Evolutionary conservation across 2,797 vertebrate species (phyloP).

Genomic region (Sarcoramphus papa): DNA sequence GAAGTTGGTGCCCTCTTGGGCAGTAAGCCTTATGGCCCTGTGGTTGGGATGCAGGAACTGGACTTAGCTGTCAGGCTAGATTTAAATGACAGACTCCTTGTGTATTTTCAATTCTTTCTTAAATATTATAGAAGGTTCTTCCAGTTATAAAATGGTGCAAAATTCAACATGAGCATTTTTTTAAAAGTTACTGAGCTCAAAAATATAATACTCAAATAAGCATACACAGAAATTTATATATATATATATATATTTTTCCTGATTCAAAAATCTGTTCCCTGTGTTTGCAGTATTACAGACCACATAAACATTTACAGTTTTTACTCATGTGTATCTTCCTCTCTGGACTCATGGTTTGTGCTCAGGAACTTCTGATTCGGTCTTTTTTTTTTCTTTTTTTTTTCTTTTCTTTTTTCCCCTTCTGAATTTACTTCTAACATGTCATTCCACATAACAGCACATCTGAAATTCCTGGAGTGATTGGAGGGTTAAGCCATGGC

Average conservation of each 20-base stretch:
- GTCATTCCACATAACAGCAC: not conserved
- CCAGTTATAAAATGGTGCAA: not conserved
- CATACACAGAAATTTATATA: not conserved
- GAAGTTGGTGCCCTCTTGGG: rapidly evolving
- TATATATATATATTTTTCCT: not conserved
- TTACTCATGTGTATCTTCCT: not conserved
- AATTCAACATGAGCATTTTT: not conserved
- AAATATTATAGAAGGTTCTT: not conserved
- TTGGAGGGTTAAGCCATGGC: not conserved
- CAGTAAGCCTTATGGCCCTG: rapidly evolving
- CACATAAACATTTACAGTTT: not conserved
- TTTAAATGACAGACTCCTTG: not conserved
- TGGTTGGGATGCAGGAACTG: not conserved
- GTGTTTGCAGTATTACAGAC: not conserved
- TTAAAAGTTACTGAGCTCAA: not conserved
- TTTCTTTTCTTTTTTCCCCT: too few relatives aligned
- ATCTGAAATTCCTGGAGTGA: not conserved
- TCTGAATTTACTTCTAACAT: not conserved
- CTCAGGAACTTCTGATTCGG: not conserved
- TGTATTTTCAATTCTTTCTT: rapidly evolving
- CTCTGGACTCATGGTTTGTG: not conserved
- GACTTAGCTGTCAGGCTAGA: not conserved
- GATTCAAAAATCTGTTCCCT: not conserved
- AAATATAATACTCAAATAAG: not conserved
- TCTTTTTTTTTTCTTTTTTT: too few relatives aligned